phyloP scores from a whole-genome alignment of 1,140 invertebrate species.

The Venustaconcha ellipsiformis region DNA sequence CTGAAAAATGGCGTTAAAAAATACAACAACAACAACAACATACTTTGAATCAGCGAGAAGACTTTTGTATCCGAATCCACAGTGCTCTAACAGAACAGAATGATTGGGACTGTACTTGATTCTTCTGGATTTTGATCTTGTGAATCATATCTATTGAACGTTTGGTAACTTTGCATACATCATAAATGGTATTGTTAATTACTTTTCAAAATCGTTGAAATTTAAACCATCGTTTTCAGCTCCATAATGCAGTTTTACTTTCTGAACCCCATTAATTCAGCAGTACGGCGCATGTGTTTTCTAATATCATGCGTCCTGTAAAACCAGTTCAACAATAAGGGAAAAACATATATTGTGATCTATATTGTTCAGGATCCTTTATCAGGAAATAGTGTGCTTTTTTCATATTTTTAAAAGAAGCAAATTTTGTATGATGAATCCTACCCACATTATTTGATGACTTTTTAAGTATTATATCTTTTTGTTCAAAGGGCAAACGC shows the following conservation, averaged over 20 bases:
- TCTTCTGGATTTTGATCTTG: slow-evolving; percentile 1
- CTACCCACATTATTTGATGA: background rate
- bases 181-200: background rate
- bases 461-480: background rate
- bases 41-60: background rate
- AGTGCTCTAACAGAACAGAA: too few species aligned
- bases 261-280: slow-evolving; percentile 6
- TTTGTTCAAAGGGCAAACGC: background rate
- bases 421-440: background rate
- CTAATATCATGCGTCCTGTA: background rate
- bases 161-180: slow-evolving; percentile 4
- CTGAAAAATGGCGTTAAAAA: too few species aligned
- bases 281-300: slow-evolving; percentile 4
- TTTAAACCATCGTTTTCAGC: background rate
- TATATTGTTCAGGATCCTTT: background rate
- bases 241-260: background rate
- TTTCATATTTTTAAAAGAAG: background rate
- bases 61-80: too few species aligned
- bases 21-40: background rate
- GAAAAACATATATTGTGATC: background rate
- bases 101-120: background rate
- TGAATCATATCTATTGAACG: slow-evolving; percentile 9
- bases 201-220: slow-evolving; percentile 5
- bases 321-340: slow-evolving; percentile 1
- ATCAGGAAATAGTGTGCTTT: background rate